These are phyloP conservation scores for Carollia perspicillata DNA, from an alignment of 2,113 vertebrate genomes.

Conservation along the genomic window DNA sequence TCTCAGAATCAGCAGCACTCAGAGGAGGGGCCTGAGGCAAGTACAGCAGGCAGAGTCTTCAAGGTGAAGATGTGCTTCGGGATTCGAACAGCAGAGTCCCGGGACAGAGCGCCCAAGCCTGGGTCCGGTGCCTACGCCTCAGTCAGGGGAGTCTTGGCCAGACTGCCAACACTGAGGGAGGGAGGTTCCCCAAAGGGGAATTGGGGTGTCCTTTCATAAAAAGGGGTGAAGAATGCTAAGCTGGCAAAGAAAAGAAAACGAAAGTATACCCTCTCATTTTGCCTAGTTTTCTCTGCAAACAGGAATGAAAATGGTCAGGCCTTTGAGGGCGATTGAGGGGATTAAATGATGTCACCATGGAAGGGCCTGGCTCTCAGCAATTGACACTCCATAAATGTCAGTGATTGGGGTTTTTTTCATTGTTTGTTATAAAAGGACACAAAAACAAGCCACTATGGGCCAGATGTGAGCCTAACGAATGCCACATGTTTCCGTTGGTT, in stretches of 20 bases:
- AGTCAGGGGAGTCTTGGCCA: not conserved
- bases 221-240: not conserved
- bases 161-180: not conserved
- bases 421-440: slow-evolving; percentile 4
- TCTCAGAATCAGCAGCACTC: not conserved
- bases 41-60: not conserved
- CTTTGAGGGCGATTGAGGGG: not conserved
- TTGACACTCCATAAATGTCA: slow-evolving; percentile 56
- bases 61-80: not conserved
- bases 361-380: slow-evolving; percentile 25
- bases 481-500: not conserved
- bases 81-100: not conserved
- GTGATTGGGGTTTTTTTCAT: not conserved
- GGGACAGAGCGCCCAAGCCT: not conserved
- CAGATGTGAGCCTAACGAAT: not conserved
- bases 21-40: not conserved
- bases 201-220: not conserved
- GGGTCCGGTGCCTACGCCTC: not conserved
- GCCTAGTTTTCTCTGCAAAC: not conserved
- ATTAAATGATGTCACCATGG: not conserved
- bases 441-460: not conserved
- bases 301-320: not conserved
- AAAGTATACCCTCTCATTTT: fast-evolving
- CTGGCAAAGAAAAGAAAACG: not conserved
- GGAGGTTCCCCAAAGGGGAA: not conserved